A percentile compares a stretch with the other conserved stretches of the same genome.
Evolutionary conservation across 2,797 vertebrate species (phyloP).

Genomic region (Centropyge bicolor): DNA sequence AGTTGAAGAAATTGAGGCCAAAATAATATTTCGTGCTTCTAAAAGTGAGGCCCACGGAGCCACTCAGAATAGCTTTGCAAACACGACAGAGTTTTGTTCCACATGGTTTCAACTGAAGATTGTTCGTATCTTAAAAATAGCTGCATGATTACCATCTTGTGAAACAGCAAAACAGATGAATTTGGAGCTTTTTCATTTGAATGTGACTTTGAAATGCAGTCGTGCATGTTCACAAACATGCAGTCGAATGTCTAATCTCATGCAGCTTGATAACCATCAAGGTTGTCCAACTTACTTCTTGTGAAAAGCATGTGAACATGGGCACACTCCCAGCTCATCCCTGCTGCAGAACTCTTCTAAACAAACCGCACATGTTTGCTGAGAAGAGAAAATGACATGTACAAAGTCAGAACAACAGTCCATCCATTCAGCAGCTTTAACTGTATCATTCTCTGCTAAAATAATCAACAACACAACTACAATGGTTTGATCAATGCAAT

Average conservation of each 20-base stretch:
- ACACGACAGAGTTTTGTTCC: neutral
- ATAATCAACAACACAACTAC: neutral
- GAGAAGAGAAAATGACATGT: slow-evolving; percentile 31
- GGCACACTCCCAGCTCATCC: slow-evolving; percentile 88
- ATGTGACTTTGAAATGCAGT: neutral
- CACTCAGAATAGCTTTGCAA: neutral
- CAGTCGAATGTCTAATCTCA: neutral
- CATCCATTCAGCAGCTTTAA: neutral
- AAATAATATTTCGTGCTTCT: neutral
- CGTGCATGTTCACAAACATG: neutral
- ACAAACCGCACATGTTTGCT: slow-evolving; percentile 90
- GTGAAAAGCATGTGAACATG: slow-evolving; percentile 89
- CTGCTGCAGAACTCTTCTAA: slow-evolving; percentile 87
- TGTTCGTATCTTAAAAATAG: neutral
- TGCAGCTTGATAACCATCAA: neutral
- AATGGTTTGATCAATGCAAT: neutral
- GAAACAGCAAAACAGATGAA: slow-evolving; percentile 11
- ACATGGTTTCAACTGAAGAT: neutral
- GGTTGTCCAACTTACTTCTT: slow-evolving; percentile 82
- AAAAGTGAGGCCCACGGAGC: neutral
- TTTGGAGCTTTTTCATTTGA: neutral
- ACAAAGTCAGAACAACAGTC: neutral
- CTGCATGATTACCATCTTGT: slow-evolving; percentile 11
- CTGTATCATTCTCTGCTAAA: neutral
- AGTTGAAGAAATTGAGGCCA: slow-evolving; percentile 2